Evolutionary conservation across 2,797 vertebrate genomes (phyloP).

Genomic region (Neosilurus hyrtlii): DNA sequence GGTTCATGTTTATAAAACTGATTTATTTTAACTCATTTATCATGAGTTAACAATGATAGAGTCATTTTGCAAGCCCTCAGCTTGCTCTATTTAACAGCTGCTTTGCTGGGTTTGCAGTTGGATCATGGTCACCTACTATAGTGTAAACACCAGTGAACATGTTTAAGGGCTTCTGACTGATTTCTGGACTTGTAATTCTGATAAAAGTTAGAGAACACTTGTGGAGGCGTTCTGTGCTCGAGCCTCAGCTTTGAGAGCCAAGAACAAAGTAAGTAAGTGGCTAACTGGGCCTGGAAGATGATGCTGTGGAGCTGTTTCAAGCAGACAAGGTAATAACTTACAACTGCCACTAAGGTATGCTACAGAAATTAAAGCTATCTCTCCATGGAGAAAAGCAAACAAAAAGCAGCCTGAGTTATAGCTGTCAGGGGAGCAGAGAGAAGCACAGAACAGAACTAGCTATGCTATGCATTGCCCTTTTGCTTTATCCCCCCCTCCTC

Average conservation of each 20-base stretch:
- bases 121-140: neutral
- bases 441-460: slow-evolving; percentile 1
- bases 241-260: neutral
- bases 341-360: slow-evolving; percentile 44
- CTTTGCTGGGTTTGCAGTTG: neutral
- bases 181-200: neutral
- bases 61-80: neutral
- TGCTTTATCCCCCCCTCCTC: neutral
- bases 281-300: slow-evolving; percentile 30
- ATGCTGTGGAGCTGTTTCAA: neutral
- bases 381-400: slow-evolving; percentile 52
- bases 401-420: slow-evolving; percentile 60
- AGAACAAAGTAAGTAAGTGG: neutral
- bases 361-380: slow-evolving; percentile 46
- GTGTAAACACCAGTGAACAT: neutral
- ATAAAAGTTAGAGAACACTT: neutral
- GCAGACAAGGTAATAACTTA: slow-evolving; percentile 41
- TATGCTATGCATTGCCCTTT: neutral
- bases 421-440: slow-evolving; percentile 38
- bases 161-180: neutral
- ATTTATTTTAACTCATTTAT: neutral
- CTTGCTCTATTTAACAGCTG: neutral
- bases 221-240: neutral
- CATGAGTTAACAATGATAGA: too few species aligned
- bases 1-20: neutral